Conservation (phyloP, 2,888 invertebrate species). For the Ceramica pisi region DNA sequence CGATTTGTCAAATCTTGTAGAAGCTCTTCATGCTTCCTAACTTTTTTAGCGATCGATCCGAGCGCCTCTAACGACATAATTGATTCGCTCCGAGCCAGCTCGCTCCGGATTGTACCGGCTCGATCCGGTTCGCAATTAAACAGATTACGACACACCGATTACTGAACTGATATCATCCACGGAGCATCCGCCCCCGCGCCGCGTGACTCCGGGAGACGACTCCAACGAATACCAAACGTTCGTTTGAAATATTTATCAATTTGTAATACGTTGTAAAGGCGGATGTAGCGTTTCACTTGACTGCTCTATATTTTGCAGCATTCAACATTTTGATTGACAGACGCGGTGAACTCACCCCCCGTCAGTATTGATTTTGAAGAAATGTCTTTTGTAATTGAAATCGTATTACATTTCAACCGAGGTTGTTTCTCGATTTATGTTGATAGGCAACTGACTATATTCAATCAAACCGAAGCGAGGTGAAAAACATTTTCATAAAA, state of each 20-base stretch:
- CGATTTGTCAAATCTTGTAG: conserved; percentile 18
- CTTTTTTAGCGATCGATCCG: conserved; percentile 32
- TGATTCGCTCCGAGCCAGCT: conserved; percentile 37
- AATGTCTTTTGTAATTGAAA: conserved; percentile 25
- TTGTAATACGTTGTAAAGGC: not conserved
- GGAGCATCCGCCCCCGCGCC: not conserved
- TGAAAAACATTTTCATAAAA: not conserved
- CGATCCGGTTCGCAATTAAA: conserved; percentile 37
- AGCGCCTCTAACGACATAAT: conserved; percentile 41
- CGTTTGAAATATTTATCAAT: conserved; percentile 18
- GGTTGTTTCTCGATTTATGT: conserved; percentile 1
- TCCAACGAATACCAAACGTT: conserved; percentile 9
- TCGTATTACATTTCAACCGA: conserved; percentile 1
- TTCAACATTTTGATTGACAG: conserved; percentile 7
- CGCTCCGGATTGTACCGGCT: conserved; percentile 23
- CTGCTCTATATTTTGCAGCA: conserved; percentile 9
- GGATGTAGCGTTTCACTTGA: not conserved
- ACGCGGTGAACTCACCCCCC: not conserved
- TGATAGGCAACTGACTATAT: not conserved
- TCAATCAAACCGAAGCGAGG: not conserved
- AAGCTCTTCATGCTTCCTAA: conserved; percentile 6
- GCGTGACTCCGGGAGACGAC: conserved; percentile 1
- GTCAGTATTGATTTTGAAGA: conserved; percentile 4
- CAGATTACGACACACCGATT: conserved; percentile 29
- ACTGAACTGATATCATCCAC: conserved; percentile 34